Evolutionary conservation across 1,140 invertebrate genomes (phyloP).

Genomic region (Bombus soroeensis): DNA sequence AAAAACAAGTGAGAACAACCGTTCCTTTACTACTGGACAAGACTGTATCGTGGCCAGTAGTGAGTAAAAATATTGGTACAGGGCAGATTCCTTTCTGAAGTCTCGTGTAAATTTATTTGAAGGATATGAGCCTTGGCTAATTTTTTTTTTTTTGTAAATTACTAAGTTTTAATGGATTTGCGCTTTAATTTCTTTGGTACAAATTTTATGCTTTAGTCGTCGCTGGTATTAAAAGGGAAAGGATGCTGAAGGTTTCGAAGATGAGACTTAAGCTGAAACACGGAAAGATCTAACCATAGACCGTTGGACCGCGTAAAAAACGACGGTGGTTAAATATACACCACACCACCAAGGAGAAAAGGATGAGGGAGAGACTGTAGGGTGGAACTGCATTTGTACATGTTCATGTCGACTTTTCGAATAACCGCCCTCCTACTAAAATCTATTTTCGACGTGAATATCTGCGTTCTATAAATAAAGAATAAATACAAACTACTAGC

Average conservation of each 20-base stretch:
- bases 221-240: not conserved
- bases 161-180: not conserved
- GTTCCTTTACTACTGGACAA: too few species aligned
- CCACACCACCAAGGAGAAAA: not conserved
- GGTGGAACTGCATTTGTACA: not conserved
- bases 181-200: not conserved
- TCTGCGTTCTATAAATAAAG: slow-evolving; percentile 42
- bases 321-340: slow-evolving; percentile 22
- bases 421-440: slow-evolving; percentile 16
- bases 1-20: not conserved
- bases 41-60: too few species aligned
- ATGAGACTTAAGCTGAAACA: not conserved
- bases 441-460: slow-evolving; percentile 44
- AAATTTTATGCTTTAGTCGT: too few species aligned
- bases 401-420: not conserved
- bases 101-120: too few species aligned
- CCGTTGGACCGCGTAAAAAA: slow-evolving; percentile 6
- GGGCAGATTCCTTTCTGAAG: not conserved
- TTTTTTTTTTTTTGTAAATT: too few species aligned
- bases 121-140: too few species aligned
- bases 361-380: not conserved
- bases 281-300: not conserved
- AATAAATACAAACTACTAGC: not conserved
- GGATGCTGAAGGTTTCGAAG: not conserved
- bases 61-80: not conserved